These are phyloP conservation scores for Chrosomus eos DNA, from an alignment of 2,797 vertebrate genomes.

Conservation along the genomic window DNA sequence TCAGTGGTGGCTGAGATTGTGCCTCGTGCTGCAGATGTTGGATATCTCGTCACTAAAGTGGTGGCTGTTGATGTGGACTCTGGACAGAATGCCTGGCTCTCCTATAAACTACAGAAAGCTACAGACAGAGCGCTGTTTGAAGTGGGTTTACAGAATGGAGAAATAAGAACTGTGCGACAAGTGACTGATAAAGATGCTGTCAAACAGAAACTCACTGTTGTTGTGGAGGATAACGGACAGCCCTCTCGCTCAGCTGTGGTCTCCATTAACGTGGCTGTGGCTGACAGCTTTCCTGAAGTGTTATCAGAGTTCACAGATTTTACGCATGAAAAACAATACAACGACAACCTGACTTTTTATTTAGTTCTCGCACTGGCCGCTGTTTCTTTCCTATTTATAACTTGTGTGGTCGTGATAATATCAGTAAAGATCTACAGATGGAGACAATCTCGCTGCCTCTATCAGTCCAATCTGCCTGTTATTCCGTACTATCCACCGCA, in stretches of 20 bases:
- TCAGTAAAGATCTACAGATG: conserved; percentile 60
- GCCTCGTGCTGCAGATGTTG: conserved; percentile 69
- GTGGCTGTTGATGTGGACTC: conserved; percentile 75
- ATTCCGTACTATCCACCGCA: conserved; percentile 61
- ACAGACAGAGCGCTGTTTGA: conserved; percentile 71
- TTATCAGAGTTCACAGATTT: too few species aligned
- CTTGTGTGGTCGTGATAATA: conserved; percentile 55
- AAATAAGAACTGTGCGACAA: conserved; percentile 69
- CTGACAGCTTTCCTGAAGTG: too few species aligned
- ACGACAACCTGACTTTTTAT: conserved; percentile 60
- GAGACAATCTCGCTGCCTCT: conserved; percentile 53
- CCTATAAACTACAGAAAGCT: conserved; percentile 69
- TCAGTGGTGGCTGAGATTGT: conserved; percentile 60
- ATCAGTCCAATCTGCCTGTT: conserved; percentile 55
- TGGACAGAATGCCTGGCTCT: conserved; percentile 75
- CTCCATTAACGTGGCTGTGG: too few species aligned
- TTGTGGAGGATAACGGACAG: too few species aligned
- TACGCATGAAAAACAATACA: conserved; percentile 52
- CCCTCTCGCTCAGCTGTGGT: too few species aligned
- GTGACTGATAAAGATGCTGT: too few species aligned
- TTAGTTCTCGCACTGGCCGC: conserved; percentile 57
- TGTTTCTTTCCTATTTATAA: conserved; percentile 60
- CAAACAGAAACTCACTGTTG: too few species aligned
- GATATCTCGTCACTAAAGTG: conserved; percentile 76
- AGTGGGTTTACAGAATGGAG: conserved; percentile 66